phyloP scores from a whole-genome alignment of 2,888 invertebrate species.

The Trissolcus brochymenae region DNA sequence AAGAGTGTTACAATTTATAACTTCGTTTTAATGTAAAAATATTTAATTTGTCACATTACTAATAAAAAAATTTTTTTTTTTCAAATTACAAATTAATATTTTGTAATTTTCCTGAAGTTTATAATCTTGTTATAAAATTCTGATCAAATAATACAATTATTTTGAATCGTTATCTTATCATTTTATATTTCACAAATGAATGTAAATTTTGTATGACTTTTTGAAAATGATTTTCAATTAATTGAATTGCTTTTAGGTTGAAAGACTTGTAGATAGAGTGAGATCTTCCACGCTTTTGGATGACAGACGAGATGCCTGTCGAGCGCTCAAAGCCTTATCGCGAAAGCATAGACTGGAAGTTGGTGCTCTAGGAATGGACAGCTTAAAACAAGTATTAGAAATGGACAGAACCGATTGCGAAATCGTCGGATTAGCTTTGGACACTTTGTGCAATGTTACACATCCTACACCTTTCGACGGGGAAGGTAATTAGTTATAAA shows the following conservation, averaged over 20 bases:
- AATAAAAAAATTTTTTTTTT: too few species aligned
- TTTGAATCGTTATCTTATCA: too few species aligned
- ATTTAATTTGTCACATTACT: too few species aligned
- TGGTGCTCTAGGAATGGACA: slow-evolving; percentile 93
- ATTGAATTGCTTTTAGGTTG: slow-evolving; percentile 81
- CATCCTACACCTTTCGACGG: slow-evolving; percentile 88
- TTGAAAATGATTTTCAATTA: too few species aligned
- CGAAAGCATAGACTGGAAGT: slow-evolving; percentile 96
- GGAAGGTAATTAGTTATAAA: slow-evolving; percentile 78
- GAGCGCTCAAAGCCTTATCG: slow-evolving; percentile 93
- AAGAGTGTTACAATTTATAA: too few species aligned
- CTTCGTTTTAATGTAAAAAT: too few species aligned
- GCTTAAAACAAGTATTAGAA: slow-evolving; percentile 88
- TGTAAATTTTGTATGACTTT: too few species aligned
- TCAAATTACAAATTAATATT: too few species aligned
- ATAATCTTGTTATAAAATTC: too few species aligned
- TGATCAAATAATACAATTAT: too few species aligned
- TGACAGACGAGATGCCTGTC: slow-evolving; percentile 96
- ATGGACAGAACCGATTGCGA: slow-evolving; percentile 93
- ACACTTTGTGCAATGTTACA: slow-evolving; percentile 94
- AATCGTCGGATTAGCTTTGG: slow-evolving; percentile 93
- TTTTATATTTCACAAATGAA: too few species aligned
- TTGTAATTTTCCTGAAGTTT: too few species aligned
- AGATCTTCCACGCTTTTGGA: slow-evolving; percentile 94
- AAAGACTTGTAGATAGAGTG: slow-evolving; percentile 93